Evolutionary conservation across 1,140 invertebrate species (phyloP), one percentile per base, ranked within the genome.

Genomic region (Drosophila santomea): DNA sequence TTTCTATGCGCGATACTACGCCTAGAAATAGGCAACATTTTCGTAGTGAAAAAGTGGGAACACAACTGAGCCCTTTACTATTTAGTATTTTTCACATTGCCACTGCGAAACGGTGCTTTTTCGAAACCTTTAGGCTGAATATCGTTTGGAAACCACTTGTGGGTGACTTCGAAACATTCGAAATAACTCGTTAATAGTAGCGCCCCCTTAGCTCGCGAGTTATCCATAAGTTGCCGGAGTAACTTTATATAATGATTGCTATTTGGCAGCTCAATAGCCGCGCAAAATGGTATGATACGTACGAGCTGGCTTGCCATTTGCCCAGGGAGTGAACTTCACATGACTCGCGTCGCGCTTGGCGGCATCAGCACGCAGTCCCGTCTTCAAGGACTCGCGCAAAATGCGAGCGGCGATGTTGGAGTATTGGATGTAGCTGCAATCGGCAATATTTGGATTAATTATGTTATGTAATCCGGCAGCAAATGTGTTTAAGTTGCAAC

Each of bases 371-470:
- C 93, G 94, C 0, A 96, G 71, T 38, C 97, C 95, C 1, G 94
- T 82, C 92, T 97, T 98, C 61, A 98, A 91, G 17, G 96, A 94
- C 89, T 95, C 93, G 25, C 97, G 94, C 47, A 98, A 93, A 38
- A 97, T 93, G 91, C 94, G 95, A 11, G 97, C 97, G 83, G 97
- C 97, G 91, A 98, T 97, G 91, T 96, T 96, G 28, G 97, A 98
- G 92, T 97, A 98, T 93, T 97, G 97, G 93, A 98, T 96, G 93
- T 98, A 98, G 94, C 97, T 98, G 86, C 74, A 94, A 93, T 63
- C 25, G 15, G 14, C 8, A 44, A 52, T 10, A 50, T 11, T 47
- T n/a, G 23, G 36, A 51, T 73, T 55, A 78, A 83, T 85, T 91
- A 81, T 78, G 81, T 85, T 86, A 89, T 78, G 50, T 74, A 25